phyloP scores from a whole-genome alignment of 2,888 invertebrate genomes.

The Ptycholaimellus sp. region DNA sequence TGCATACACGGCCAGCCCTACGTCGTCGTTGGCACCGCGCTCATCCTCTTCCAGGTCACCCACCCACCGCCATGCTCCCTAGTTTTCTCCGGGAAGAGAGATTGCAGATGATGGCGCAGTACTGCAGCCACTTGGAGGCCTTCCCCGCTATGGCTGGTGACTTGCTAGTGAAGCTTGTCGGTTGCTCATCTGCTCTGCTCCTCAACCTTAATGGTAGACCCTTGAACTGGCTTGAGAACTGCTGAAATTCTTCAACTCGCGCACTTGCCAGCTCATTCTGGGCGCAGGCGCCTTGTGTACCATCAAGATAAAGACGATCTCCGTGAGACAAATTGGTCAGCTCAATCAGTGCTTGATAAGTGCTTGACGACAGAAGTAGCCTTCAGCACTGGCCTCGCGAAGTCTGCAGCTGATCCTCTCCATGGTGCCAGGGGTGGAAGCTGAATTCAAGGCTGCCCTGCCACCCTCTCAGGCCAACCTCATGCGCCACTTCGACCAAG shows the following conservation, averaged over 20 bases:
- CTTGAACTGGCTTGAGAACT: too few species aligned
- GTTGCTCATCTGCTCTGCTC: too few species aligned
- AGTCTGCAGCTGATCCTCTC: constrained; percentile 34
- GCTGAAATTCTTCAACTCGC: constrained; percentile 32
- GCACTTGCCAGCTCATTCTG: constrained; percentile 61
- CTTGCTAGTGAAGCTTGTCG: constrained; percentile 32
- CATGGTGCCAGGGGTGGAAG: constrained; percentile 30
- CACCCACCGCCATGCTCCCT: too few species aligned
- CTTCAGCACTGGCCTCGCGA: constrained; percentile 30
- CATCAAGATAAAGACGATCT: constrained; percentile 60
- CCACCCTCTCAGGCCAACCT: constrained; percentile 12
- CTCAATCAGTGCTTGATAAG: neutral
- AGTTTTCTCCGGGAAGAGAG: too few species aligned
- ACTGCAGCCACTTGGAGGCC: constrained; percentile 55
- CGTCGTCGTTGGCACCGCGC: too few species aligned
- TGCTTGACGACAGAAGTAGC: neutral
- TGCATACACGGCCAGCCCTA: too few species aligned
- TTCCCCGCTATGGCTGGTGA: constrained; percentile 52
- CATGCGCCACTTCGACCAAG: constrained; percentile 17
- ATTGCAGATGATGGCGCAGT: constrained; percentile 73
- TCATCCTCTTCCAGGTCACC: too few species aligned
- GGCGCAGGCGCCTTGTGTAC: constrained; percentile 86
- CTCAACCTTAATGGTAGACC: too few species aligned
- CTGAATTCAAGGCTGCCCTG: constrained; percentile 12
- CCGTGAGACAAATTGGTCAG: constrained; percentile 60